These are phyloP conservation scores for Octodonta nipae DNA, from an alignment of 2,888 invertebrate genomes.

Conservation along the genomic window DNA sequence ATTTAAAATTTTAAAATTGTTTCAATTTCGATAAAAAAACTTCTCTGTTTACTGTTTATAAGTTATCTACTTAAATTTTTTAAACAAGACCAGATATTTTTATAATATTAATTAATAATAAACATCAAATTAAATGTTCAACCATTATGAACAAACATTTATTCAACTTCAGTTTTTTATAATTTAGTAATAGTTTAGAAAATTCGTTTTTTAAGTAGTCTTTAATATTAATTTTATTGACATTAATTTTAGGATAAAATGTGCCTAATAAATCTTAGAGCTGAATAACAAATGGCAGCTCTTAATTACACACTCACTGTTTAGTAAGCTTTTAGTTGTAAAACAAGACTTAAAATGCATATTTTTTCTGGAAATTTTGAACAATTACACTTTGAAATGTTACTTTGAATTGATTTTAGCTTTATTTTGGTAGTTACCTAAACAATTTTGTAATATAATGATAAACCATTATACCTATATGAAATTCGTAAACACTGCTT, in stretches of 20 bases:
- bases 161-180: neutral
- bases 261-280: neutral
- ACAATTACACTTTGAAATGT: no score
- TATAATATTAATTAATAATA: slow-evolving; percentile 1
- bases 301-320: neutral
- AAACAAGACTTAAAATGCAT: slow-evolving; percentile 2
- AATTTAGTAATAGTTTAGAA: neutral
- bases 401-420: neutral
- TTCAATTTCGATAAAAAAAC: no score
- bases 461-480: neutral
- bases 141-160: neutral
- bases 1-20: no score
- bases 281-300: neutral
- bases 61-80: slow-evolving; percentile 1
- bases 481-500: neutral
- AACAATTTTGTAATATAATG: neutral
- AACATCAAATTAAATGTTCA: neutral
- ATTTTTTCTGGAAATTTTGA: neutral
- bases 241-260: slow-evolving; percentile 1
- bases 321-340: slow-evolving; percentile 2
- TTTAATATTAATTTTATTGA: neutral
- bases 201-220: neutral
- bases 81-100: slow-evolving; percentile 3
- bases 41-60: neutral
- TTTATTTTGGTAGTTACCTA: neutral